Evolutionary conservation across 2,113 vertebrate genomes (phyloP).

Genomic region (Coturnix japonica): DNA sequence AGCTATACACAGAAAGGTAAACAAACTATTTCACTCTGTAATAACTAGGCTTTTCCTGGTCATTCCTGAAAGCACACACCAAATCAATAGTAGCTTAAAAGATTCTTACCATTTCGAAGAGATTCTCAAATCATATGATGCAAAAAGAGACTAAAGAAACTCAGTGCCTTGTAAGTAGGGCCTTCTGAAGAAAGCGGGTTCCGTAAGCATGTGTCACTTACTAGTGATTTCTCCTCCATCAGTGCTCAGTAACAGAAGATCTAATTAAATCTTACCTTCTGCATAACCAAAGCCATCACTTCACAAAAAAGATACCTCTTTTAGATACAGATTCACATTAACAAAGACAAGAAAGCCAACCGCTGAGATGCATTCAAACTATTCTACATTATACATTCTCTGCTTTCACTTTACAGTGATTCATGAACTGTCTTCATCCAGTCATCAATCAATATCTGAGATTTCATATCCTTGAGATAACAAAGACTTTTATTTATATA

Average conservation of each 20-base stretch:
- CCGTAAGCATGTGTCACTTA: not conserved
- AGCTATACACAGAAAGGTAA: not conserved
- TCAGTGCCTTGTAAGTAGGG: not conserved
- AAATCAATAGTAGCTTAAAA: not conserved
- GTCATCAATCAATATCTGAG: not conserved
- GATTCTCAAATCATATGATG: not conserved
- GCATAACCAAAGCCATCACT: not conserved
- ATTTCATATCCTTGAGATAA: slow-evolving; percentile 8
- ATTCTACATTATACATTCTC: not conserved
- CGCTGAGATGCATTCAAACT: not conserved
- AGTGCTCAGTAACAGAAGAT: not conserved
- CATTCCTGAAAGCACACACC: not conserved
- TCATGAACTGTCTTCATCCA: not conserved
- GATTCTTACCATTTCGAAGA: not conserved
- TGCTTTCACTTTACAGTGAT: not conserved
- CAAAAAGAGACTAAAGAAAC: not conserved
- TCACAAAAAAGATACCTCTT: not conserved
- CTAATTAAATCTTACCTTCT: not conserved
- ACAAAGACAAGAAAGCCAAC: not conserved
- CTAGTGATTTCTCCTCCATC: not conserved
- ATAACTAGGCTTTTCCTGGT: not conserved
- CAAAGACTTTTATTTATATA: slow-evolving; percentile 74
- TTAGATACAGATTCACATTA: not conserved
- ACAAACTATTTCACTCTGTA: not conserved
- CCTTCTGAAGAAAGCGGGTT: not conserved